Evolutionary conservation across 1,140 invertebrate genomes (phyloP).

Genomic region (Frieseomelitta varia): DNA sequence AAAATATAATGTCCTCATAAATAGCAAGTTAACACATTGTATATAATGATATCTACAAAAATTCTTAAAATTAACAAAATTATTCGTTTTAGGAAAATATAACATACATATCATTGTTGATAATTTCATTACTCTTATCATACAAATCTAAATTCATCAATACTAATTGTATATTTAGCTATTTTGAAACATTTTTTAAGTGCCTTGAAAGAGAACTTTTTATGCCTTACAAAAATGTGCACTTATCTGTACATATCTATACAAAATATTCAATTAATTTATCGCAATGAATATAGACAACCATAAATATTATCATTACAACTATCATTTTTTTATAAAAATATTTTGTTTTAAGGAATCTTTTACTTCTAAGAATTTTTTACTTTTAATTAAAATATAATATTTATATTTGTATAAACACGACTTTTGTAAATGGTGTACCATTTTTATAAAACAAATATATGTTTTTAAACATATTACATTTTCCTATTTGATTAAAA

Average conservation of each 20-base stretch:
- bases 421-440: conserved; percentile 48
- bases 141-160: background rate
- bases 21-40: background rate
- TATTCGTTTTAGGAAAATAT: background rate
- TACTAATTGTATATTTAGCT: conserved; percentile 8
- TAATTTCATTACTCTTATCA: background rate
- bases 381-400: conserved; percentile 14
- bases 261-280: conserved; percentile 16
- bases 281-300: conserved; percentile 34
- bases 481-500: background rate
- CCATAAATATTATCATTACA: conserved; percentile 9
- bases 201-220: conserved; percentile 56
- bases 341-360: conserved; percentile 5
- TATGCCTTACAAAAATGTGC: conserved; percentile 47
- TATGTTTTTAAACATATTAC: background rate
- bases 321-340: background rate
- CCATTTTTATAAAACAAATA: conserved; percentile 42
- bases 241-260: conserved; percentile 38
- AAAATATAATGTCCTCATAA: background rate
- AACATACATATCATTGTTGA: background rate
- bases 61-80: background rate
- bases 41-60: conserved; percentile 4
- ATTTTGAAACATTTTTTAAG: conserved; percentile 28
- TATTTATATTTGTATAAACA: conserved; percentile 58
- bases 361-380: conserved; percentile 46